Evolutionary conservation across 2,797 vertebrate species (phyloP).

Genomic region (Jordanella pulchra): DNA sequence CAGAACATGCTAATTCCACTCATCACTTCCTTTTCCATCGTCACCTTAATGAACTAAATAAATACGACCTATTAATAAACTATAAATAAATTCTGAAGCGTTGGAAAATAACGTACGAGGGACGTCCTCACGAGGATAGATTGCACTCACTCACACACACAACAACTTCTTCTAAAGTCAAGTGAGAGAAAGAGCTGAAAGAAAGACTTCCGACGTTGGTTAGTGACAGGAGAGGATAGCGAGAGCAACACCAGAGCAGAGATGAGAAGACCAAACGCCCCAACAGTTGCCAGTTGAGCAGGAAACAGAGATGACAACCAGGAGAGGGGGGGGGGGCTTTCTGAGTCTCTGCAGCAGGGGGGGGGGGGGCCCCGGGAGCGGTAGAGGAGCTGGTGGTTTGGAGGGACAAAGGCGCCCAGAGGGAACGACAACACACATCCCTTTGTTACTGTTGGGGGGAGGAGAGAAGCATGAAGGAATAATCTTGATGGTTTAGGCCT

Average conservation of each 20-base stretch:
- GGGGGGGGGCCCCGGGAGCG: conserved; percentile 70
- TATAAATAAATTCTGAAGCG: conserved; percentile 41
- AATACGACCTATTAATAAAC: conserved; percentile 40
- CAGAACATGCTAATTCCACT: conserved; percentile 16
- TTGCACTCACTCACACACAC: conserved; percentile 49
- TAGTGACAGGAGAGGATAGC: conserved; percentile 55
- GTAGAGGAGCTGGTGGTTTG: conserved; percentile 75
- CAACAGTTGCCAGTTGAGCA: conserved; percentile 64
- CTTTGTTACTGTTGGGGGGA: conserved; percentile 78
- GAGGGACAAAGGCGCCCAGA: conserved; percentile 79
- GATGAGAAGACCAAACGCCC: conserved; percentile 72
- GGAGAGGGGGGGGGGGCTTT: conserved; percentile 42
- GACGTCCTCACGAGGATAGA: conserved; percentile 46
- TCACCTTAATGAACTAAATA: conserved; percentile 22
- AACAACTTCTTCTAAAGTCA: conserved; percentile 28
- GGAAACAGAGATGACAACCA: conserved; percentile 65
- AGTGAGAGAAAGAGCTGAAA: conserved; percentile 44
- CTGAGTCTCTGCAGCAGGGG: conserved; percentile 64
- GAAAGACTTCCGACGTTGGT: conserved; percentile 42
- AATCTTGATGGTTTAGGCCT: conserved; percentile 86
- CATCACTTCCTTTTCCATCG: not conserved
- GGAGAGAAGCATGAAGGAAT: conserved; percentile 82
- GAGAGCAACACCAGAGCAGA: conserved; percentile 32
- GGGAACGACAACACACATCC: conserved; percentile 84
- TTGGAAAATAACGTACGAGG: conserved; percentile 38